Evolutionary conservation across 2,888 invertebrate genomes (phyloP), one percentile per base, ranked within the genome.

Genomic region (Lissocephala sabroskyi): DNA sequence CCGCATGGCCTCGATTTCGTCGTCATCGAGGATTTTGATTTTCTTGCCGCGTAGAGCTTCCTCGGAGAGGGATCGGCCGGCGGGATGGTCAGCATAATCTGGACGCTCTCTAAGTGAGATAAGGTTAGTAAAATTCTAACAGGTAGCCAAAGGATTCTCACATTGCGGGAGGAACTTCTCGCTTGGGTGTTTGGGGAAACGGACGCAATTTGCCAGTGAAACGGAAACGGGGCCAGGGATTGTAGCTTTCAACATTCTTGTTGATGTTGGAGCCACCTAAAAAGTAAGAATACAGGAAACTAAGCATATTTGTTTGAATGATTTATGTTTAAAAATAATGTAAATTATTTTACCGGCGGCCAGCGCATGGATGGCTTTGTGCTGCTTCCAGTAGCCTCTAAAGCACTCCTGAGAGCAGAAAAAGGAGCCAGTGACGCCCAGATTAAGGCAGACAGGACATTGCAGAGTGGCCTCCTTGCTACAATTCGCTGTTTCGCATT

Each of bases 331-430:
- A n/a, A n/a, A n/a, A n/a, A n/a, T 5, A 23, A 23, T 3, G 3
- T 5, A 23, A 23, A 23, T 3, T 3, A 23, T 5, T 5, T 23
- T 23, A 23, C 7, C 89, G 96, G 94, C 93, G 76, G 94, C 94
- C 80, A 93, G 85, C 40, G 93, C 91, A 85, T 99, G 98, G 62
- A 97, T 90, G 65, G 92, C 88, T 88, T 98, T 99, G 85, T 99
- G 98, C 26, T 90, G 88, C 84, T 93, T 92, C 98, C 98, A 99
- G 66, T 91, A 95, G 50, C 91, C 89, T 86, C 97, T 98, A 86
- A 99, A 99, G 85, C 98, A 99, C 57, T 93, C 92, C 89, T 98
- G 90, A 53, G 93, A 92, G 86, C 98, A 99, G 84, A 98, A 99
- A 85, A 90, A 97, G 0, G 97, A 96, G 9, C 91, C 91, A 66